These are phyloP conservation scores for Lordiphosa mommai DNA, from an alignment of 1,140 invertebrate species.

Conservation along the genomic window DNA sequence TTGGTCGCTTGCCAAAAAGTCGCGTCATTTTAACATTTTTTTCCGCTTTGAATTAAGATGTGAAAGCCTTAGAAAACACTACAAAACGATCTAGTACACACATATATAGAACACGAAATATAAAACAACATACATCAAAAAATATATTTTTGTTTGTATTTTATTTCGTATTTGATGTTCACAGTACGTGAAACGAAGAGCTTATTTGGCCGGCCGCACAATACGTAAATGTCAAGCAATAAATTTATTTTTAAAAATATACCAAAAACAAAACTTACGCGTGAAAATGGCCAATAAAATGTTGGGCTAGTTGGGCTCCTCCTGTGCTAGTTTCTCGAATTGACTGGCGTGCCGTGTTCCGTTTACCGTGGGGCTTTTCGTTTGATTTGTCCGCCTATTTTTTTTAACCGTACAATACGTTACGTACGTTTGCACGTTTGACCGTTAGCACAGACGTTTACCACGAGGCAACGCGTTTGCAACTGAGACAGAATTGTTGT, in stretches of 20 bases:
- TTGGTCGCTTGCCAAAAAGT: conserved; percentile 61
- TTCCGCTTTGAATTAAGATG: conserved; percentile 57
- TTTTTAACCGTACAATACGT: conserved; percentile 17
- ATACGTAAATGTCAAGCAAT: conserved; percentile 27
- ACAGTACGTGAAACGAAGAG: conserved; percentile 33
- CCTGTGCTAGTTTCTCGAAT: conserved; percentile 5
- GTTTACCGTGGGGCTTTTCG: too few relatives aligned
- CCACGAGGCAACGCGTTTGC: conserved; percentile 62
- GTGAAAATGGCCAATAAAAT: conserved; percentile 59
- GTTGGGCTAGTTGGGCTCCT: conserved; percentile 4
- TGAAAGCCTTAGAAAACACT: conserved; percentile 20
- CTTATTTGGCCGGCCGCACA: conserved; percentile 13
- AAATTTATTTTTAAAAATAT: conserved; percentile 30
- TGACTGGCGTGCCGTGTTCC: conserved; percentile 6
- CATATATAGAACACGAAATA: background rate
- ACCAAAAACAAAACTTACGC: conserved; percentile 44
- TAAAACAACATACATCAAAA: conserved; percentile 12
- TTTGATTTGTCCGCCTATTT: conserved; percentile 31
- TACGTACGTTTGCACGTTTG: conserved; percentile 21
- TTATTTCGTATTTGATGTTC: conserved; percentile 30
- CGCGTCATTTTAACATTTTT: conserved; percentile 44
- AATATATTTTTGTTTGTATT: conserved; percentile 16
- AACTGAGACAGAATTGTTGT: conserved; percentile 60
- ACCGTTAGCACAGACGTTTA: conserved; percentile 20
- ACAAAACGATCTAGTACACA: conserved; percentile 8